Percentiles rank a stretch among this genome's conserved stretches.
Conservation (phyloP, 2,113 vertebrate species). For the Choloepus hoffmanni region DNA sequence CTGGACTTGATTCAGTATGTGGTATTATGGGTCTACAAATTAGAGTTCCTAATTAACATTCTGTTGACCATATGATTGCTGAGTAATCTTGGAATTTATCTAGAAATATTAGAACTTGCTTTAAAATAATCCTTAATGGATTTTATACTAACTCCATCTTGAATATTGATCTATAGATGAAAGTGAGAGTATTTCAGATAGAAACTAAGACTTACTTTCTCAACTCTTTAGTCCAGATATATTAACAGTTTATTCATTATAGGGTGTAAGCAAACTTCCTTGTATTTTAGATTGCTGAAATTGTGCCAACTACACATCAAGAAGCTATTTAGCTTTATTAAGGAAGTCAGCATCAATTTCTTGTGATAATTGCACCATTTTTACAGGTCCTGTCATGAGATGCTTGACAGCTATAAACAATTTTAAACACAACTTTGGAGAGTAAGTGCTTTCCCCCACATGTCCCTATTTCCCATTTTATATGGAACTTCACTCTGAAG, state of each 20-base stretch:
- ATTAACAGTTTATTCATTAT: background rate
- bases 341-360: background rate
- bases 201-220: background rate
- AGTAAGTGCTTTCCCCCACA: background rate
- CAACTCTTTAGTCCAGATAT: background rate
- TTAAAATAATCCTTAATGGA: background rate
- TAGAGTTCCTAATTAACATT: background rate
- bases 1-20: conserved; percentile 19
- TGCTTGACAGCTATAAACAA: background rate
- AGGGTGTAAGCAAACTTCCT: background rate
- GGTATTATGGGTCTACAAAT: background rate
- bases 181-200: background rate
- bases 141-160: background rate
- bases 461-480: background rate
- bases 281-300: background rate
- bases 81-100: background rate
- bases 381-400: background rate
- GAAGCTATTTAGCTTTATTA: background rate
- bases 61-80: background rate
- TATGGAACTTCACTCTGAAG: background rate
- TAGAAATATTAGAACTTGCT: background rate
- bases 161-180: background rate
- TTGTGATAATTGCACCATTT: background rate
- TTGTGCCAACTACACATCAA: background rate
- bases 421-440: background rate